Evolutionary conservation across 2,888 invertebrate species (phyloP), one percentile per base, ranked within the genome.

Genomic region (Meta bourneti): DNA sequence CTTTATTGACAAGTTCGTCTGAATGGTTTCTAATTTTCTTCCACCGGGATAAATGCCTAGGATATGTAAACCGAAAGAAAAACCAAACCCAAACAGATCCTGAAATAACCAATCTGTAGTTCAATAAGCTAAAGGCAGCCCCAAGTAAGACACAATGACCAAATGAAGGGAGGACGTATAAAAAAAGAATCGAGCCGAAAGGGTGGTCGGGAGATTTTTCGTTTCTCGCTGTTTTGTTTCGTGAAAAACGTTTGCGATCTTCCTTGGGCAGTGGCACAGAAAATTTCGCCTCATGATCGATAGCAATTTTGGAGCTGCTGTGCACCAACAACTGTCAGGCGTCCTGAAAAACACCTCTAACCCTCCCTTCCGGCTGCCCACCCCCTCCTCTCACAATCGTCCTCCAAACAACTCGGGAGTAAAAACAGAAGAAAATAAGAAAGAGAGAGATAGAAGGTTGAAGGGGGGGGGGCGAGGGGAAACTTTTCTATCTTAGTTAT

Each of bases 11-110:
- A 91, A 86, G 69, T 82, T 72, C 49, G 71, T 71, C 86, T 91
- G 91, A 91, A 91, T 91, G 88, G 87, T 83, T 91, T 91, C 87
- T 87, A 87, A 91, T 87, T 91, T 88, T 88, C 81, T 81, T 82
- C 82, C n/a, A 49, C 72, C 51, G 16, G 83, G 79, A 74, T 72
- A 90, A 84, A 75, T 79, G 54, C 72, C 52, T 20, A 49, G 86
- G 77, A 88, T 91, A 91, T 91, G 91, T 91, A 91, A 91, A 91
- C 91, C 88, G 54, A 87, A 86, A 86, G 61, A 87, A 84, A 84
- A 11, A 0, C 16, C 34, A 34, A 34, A 34, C 34, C 34, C 34
- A 34, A 34, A 34, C 4, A 70, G 52, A 51, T 9, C 52, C 80
- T 54, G 74, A 85, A 85, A 85, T 85, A 77, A 85, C 54, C 85